phyloP scores from a whole-genome alignment of 1,140 invertebrate genomes.

The Drosophila repleta region DNA sequence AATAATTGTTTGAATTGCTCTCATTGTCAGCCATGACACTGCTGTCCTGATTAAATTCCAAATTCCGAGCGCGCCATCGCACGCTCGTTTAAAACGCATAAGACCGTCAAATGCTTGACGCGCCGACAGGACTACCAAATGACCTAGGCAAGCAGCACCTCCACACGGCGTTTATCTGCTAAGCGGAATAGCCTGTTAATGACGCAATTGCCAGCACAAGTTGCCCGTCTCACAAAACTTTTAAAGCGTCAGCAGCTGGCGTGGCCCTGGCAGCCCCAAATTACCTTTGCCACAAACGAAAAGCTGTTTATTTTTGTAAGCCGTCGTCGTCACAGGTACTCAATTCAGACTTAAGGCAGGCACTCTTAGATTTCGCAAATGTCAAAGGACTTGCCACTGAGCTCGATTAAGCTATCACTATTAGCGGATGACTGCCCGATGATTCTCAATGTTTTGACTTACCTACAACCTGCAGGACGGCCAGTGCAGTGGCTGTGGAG shows the following conservation, averaged over 20 bases:
- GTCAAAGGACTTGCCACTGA: conserved; percentile 37
- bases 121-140: conserved; percentile 60
- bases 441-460: conserved; percentile 83
- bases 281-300: conserved; percentile 38
- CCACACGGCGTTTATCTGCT: conserved; percentile 47
- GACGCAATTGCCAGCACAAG: conserved; percentile 71
- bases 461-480: conserved; percentile 90
- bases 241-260: conserved; percentile 19
- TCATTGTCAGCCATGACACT: conserved; percentile 52
- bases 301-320: conserved; percentile 41
- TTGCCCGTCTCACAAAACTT: conserved; percentile 42
- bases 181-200: conserved; percentile 77
- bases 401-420: conserved; percentile 1
- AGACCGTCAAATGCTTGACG: conserved; percentile 61
- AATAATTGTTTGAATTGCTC: conserved; percentile 49
- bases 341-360: conserved; percentile 33
- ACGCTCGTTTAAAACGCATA: conserved; percentile 73
- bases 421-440: neutral
- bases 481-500: conserved; percentile 87
- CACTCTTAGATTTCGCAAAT: conserved; percentile 33
- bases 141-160: conserved; percentile 30
- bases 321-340: conserved; percentile 20
- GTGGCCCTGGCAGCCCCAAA: conserved; percentile 46
- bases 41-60: conserved; percentile 63
- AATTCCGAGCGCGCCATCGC: conserved; percentile 49